Conservation (phyloP, 2,888 invertebrate species). For the Loripinus fragilis region DNA sequence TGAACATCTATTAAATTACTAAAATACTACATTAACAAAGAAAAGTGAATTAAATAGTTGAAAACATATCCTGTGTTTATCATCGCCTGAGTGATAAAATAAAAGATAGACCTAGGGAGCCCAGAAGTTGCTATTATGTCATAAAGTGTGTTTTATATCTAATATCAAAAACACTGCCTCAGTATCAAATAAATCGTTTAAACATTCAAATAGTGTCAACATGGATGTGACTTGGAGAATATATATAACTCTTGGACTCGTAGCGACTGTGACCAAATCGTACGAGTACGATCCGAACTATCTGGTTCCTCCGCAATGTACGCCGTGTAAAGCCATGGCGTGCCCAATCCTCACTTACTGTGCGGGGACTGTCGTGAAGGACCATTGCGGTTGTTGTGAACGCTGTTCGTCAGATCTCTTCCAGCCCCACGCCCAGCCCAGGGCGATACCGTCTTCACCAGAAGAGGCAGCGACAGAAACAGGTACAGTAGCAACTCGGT, state of each 20-base stretch:
- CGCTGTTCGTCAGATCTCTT: slow-evolving; percentile 73
- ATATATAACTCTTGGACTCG: background rate
- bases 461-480: background rate
- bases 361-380: slow-evolving; percentile 71
- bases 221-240: slow-evolving; percentile 5
- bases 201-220: background rate
- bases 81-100: background rate
- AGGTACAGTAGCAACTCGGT: no score
- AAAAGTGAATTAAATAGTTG: background rate
- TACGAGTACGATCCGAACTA: slow-evolving; percentile 51
- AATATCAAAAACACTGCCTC: background rate
- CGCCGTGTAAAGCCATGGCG: slow-evolving; percentile 42
- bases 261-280: background rate
- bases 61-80: background rate
- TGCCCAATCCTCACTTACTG: slow-evolving; percentile 74
- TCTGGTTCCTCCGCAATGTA: slow-evolving; percentile 47
- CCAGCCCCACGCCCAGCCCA: slow-evolving; percentile 59
- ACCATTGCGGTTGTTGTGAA: slow-evolving; percentile 75
- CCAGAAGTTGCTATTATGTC: slow-evolving; percentile 3
- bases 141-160: slow-evolving; percentile 4
- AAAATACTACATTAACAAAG: background rate
- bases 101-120: background rate
- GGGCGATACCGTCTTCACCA: background rate
- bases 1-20: no score
- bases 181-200: slow-evolving; percentile 7